Evolutionary conservation across 30 jellyfish, hydroid and myxozoan species (phyloP).

Genomic region (Pseudorhiza aurosa): DNA sequence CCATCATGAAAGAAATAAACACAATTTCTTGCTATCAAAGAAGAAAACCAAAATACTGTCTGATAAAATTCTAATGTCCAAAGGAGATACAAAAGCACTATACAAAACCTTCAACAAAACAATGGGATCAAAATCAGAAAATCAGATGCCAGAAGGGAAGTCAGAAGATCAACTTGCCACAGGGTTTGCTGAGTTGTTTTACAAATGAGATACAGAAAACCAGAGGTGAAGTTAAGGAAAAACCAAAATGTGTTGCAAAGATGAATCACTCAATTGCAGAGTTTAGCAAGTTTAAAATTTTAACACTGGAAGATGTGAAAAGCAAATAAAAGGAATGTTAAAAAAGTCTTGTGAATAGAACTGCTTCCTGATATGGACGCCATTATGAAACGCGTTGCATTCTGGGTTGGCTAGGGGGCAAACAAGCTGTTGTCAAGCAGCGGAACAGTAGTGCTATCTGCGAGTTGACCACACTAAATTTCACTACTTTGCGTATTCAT

Average conservation of each 20-base stretch:
- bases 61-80: slow-evolving; percentile 29
- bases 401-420: too few species aligned
- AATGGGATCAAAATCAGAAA: slow-evolving; percentile 35
- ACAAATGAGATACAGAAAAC: slow-evolving; percentile 41
- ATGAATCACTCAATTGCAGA: slow-evolving; percentile 13
- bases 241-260: slow-evolving; percentile 19
- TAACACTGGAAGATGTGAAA: slow-evolving; percentile 41
- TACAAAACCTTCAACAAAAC: slow-evolving; percentile 35
- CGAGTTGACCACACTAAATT: too few species aligned
- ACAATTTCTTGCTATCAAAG: slow-evolving; percentile 12
- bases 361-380: too few species aligned
- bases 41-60: slow-evolving; percentile 54
- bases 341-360: slow-evolving; percentile 47
- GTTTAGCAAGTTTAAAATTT: slow-evolving; percentile 38
- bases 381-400: too few species aligned
- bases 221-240: slow-evolving; percentile 39
- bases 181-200: slow-evolving; percentile 43
- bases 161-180: slow-evolving; percentile 50
- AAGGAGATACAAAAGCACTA: slow-evolving; percentile 53
- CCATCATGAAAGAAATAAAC: slow-evolving; percentile 53
- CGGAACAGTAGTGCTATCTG: too few species aligned
- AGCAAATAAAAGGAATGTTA: slow-evolving; percentile 44
- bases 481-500: too few species aligned
- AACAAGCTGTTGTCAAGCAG: too few species aligned
- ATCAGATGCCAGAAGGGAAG: slow-evolving; percentile 43